Conservation (phyloP, 2,888 invertebrate species). For the Melikaiella ostensackeni region DNA sequence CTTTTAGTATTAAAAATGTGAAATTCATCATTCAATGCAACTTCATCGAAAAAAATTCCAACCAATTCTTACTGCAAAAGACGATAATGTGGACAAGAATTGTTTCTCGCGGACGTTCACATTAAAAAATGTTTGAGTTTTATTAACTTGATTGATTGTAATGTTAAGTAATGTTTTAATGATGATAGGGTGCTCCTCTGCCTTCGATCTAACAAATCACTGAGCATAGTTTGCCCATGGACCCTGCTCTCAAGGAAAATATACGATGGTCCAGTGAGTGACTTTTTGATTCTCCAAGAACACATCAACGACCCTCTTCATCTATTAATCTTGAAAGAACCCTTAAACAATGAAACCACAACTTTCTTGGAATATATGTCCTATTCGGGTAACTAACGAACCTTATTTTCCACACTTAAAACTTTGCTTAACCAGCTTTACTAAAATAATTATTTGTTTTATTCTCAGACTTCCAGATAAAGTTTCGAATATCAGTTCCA, state of each 20-base stretch:
- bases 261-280: constrained; percentile 58
- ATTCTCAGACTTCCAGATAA: constrained; percentile 65
- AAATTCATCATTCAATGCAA: no score
- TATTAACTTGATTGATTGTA: neutral
- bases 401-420: constrained; percentile 20
- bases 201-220: constrained; percentile 60
- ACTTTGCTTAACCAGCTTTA: constrained; percentile 27
- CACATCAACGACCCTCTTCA: constrained; percentile 57
- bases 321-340: constrained; percentile 61
- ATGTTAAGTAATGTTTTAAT: neutral
- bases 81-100: no score
- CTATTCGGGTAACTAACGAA: constrained; percentile 63
- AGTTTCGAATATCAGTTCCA: constrained; percentile 68
- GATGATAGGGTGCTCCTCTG: constrained; percentile 62
- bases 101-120: neutral
- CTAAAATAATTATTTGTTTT: constrained; percentile 23
- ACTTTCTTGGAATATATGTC: constrained; percentile 61
- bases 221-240: constrained; percentile 63
- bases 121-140: neutral
- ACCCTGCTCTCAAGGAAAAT: constrained; percentile 65
- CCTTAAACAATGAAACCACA: constrained; percentile 44
- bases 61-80: no score
- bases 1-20: no score
- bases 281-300: constrained; percentile 65
- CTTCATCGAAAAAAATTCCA: no score